Conservation (phyloP, 2,797 vertebrate genomes). For the Chaetodon trifasciatus region DNA sequence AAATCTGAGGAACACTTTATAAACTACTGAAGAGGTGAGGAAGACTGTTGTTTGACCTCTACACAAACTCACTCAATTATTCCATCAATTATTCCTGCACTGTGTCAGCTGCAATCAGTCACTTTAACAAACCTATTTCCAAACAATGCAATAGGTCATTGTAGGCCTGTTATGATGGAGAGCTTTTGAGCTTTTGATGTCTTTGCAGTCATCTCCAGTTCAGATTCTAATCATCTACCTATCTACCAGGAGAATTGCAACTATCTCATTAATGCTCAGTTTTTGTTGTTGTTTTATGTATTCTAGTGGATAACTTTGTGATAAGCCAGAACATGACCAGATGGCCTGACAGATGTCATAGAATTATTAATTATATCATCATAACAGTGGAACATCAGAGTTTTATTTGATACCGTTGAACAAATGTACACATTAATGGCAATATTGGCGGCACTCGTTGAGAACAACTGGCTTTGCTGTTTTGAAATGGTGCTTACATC, state of each 20-base stretch:
- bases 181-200: too few species aligned
- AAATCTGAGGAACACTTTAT: constrained; percentile 14
- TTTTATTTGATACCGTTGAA: too few species aligned
- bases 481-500: background rate
- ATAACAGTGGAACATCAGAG: too few species aligned
- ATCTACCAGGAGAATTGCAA: background rate
- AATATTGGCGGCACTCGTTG: background rate
- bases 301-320: background rate
- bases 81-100: background rate
- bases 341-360: background rate
- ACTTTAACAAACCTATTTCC: background rate
- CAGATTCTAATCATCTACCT: too few species aligned
- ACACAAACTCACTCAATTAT: background rate
- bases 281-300: background rate
- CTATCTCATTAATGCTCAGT: background rate
- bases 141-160: background rate
- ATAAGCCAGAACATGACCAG: background rate
- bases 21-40: constrained; percentile 14
- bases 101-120: background rate
- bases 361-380: background rate
- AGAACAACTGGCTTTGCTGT: background rate
- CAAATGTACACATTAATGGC: too few species aligned
- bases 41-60: constrained; percentile 34
- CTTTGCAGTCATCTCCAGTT: background rate
- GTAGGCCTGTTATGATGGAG: background rate